Evolutionary conservation across 2,797 vertebrate genomes (phyloP), one percentile per base, ranked within the genome.

Genomic region (Benthosema pterotum): DNA sequence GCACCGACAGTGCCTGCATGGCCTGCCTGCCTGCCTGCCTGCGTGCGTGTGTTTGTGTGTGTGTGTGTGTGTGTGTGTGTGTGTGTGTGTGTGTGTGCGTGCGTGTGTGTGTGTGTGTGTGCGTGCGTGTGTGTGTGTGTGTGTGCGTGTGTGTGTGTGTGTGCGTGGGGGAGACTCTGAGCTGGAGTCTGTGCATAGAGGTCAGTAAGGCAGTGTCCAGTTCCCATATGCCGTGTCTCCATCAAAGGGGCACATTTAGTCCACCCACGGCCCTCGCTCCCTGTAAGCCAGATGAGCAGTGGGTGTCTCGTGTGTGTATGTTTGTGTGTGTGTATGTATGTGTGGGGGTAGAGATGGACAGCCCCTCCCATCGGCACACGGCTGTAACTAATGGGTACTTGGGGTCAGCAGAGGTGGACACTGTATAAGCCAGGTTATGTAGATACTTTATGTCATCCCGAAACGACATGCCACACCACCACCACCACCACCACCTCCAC

Each of bases 231-330:
- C 72, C 73, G 77, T 64, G 71, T 78, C 82, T 76, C 83, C 77
- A 86, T 89, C 85, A 84, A 79, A 86, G 78, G 77, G 65, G 74
- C 78, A 69, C 74, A 76, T 83, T 88, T 82, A 70, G 75, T 83
- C 77, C 69, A 48, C 85, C 83, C 78, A 83, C 79, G 54, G 47
- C 73, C 25, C 82, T 83, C 32, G 7, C 32, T 9, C 7, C 80
- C 80, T 85, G 70, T 72, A 70, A 72, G 78, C 74, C 81, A 80
- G 76, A 79, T 83, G 84, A 87, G 46, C 82, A 74, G 86, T 82
- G 85, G 70, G 75, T 76, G 79, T 79, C 49, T 14, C 32, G 19
- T 48, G 17, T 45, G 38, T 12, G 16, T 18, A 42, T 22, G 57
- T 59, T 17, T 48, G 13, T 59, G 19, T 15, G 18, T 49, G 28